Evolutionary conservation across 2,113 vertebrate species (phyloP).

Genomic region (Sterrhoptilus dennistouni): DNA sequence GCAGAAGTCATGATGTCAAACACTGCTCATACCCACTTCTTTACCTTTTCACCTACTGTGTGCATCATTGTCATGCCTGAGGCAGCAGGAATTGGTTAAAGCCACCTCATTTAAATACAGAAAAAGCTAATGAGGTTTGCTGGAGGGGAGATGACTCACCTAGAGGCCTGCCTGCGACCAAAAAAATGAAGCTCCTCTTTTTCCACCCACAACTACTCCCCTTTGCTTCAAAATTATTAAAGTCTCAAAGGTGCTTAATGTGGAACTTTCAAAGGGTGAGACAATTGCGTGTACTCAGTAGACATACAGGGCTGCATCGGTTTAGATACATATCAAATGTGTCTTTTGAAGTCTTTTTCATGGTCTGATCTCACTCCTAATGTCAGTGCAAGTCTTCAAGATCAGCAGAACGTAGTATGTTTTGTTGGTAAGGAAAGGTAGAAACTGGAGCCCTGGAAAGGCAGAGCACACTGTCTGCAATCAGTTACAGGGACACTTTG

Average conservation of each 20-base stretch:
- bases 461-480: constrained; percentile 32
- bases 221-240: background rate
- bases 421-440: background rate
- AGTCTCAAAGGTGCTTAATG: background rate
- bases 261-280: background rate
- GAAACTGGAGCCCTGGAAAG: background rate
- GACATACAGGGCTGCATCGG: background rate
- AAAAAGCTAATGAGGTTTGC: background rate
- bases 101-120: background rate
- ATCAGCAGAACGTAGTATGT: background rate
- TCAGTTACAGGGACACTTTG: background rate
- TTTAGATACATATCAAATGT: background rate
- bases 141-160: background rate
- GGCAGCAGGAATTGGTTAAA: constrained; percentile 21
- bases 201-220: background rate
- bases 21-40: background rate
- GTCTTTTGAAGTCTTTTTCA: background rate
- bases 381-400: background rate
- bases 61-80: background rate
- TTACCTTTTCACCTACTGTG: background rate
- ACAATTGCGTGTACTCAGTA: rapidly evolving
- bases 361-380: background rate
- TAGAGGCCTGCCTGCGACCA: background rate
- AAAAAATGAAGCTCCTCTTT: background rate
- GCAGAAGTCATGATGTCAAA: background rate